Conservation (phyloP, 2,113 vertebrate genomes). For the Phrynosoma blainvillii region DNA sequence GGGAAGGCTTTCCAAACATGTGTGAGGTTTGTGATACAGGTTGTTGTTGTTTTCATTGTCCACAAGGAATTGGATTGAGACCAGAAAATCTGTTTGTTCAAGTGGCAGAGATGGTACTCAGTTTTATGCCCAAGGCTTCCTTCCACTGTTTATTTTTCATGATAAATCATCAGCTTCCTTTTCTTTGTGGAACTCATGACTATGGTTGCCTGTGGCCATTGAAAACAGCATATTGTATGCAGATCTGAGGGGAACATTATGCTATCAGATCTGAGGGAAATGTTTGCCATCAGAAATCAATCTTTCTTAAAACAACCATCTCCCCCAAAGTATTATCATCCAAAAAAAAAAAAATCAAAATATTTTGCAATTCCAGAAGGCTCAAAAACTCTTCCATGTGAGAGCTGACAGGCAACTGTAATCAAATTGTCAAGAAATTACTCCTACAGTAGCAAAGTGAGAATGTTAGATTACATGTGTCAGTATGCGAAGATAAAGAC, state of each 20-base stretch:
- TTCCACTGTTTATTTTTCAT: constrained; percentile 25
- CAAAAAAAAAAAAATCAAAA: constrained; percentile 75
- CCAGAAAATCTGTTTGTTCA: neutral
- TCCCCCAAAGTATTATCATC: constrained; percentile 67
- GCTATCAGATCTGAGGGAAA: constrained; percentile 44
- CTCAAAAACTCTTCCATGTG: constrained; percentile 68
- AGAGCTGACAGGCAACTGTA: constrained; percentile 77
- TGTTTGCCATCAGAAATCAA: constrained; percentile 72
- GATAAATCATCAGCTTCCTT: constrained; percentile 8
- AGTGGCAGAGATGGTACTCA: neutral
- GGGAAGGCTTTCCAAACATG: neutral
- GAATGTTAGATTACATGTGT: constrained; percentile 78
- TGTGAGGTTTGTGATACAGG: constrained; percentile 5
- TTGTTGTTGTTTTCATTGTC: neutral
- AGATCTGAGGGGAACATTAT: constrained; percentile 40
- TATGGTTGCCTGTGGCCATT: constrained; percentile 29
- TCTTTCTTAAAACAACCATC: constrained; percentile 58
- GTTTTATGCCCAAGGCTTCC: neutral
- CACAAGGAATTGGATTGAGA: constrained; percentile 6
- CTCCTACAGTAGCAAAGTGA: constrained; percentile 74
- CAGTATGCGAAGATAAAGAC: constrained; percentile 74
- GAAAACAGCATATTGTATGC: constrained; percentile 47
- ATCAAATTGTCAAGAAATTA: constrained; percentile 81
- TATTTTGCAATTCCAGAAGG: constrained; percentile 74
- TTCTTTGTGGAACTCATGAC: neutral